Evolutionary conservation across 2,113 vertebrate species (phyloP).

Genomic region (Entelurus aequoreus): DNA sequence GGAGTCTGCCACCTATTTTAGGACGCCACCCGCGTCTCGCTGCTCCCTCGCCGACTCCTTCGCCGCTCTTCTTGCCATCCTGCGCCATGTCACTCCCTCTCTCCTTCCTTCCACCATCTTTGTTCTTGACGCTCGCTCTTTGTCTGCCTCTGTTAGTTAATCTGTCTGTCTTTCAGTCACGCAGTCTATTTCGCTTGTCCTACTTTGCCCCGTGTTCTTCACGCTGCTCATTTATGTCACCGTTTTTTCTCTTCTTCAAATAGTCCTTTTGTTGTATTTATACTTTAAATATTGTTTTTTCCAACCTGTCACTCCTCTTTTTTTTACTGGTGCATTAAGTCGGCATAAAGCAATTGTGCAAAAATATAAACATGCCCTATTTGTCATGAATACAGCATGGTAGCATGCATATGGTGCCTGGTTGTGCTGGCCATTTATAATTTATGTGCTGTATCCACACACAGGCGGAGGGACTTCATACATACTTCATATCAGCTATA

Average conservation of each 20-base stretch:
- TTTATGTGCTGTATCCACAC: slow-evolving; percentile 46
- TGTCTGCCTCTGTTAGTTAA: slow-evolving; percentile 48
- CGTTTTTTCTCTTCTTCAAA: slow-evolving; percentile 24
- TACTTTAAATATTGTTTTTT: slow-evolving; percentile 21
- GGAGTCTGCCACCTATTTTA: slow-evolving; percentile 60
- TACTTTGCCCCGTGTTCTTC: slow-evolving; percentile 38
- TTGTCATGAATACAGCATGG: slow-evolving; percentile 39
- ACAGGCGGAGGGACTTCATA: slow-evolving; percentile 21
- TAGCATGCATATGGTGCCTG: slow-evolving; percentile 35
- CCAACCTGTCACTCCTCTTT: slow-evolving; percentile 4
- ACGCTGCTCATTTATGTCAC: slow-evolving; percentile 20
- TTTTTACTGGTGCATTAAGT: neutral
- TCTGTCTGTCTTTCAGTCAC: slow-evolving; percentile 36
- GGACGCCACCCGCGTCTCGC: slow-evolving; percentile 25
- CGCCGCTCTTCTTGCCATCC: slow-evolving; percentile 4
- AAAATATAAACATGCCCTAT: slow-evolving; percentile 20
- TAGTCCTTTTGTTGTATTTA: slow-evolving; percentile 36
- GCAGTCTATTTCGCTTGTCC: slow-evolving; percentile 24
- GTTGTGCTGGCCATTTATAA: slow-evolving; percentile 53
- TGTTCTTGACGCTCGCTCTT: slow-evolving; percentile 19
- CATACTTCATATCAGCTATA: slow-evolving; percentile 20
- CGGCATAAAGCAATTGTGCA: neutral
- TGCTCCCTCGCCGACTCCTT: slow-evolving; percentile 14
- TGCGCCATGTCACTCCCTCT: slow-evolving; percentile 13
- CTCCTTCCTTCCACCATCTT: slow-evolving; percentile 17